These are phyloP conservation scores for Drosophila imparisetae DNA, from an alignment of 2,888 invertebrate species.

Conservation along the genomic window DNA sequence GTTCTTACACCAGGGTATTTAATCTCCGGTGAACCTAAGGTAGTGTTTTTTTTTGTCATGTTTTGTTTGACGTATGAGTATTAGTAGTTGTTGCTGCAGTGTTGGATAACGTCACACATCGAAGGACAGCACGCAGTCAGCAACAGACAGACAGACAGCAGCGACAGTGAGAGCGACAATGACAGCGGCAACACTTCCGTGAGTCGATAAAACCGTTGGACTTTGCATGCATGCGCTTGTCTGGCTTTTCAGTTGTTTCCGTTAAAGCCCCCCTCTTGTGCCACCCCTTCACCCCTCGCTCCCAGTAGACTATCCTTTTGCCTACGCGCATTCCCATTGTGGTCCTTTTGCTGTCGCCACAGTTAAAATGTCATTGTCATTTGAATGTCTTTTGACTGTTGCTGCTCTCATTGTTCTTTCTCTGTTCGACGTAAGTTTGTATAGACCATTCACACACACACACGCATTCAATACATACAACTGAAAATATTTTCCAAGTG, in stretches of 20 bases:
- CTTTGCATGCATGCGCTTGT: conserved; percentile 52
- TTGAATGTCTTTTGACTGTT: conserved; percentile 76
- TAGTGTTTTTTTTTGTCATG: neutral
- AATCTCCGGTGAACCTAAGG: neutral
- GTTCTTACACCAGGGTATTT: neutral
- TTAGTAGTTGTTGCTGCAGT: conserved; percentile 21
- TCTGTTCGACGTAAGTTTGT: conserved; percentile 28
- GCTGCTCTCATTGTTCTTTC: conserved; percentile 51
- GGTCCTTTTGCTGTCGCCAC: conserved; percentile 50
- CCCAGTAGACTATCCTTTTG: neutral
- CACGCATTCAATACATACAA: conserved; percentile 27
- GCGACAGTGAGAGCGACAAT: conserved; percentile 1
- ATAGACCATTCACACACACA: conserved; percentile 6
- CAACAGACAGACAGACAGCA: neutral
- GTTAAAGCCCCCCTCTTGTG: neutral
- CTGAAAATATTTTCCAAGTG: conserved; percentile 41
- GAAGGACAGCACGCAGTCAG: neutral
- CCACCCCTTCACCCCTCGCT: too few species aligned
- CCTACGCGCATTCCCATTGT: conserved; percentile 28
- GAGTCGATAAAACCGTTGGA: conserved; percentile 71
- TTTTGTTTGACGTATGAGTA: neutral
- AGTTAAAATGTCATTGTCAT: conserved; percentile 77
- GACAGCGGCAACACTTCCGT: conserved; percentile 47
- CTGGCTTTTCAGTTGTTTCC: conserved; percentile 14
- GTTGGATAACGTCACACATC: neutral